Conservation (phyloP, 1,140 invertebrate species). For the Lepidostoma basale region DNA sequence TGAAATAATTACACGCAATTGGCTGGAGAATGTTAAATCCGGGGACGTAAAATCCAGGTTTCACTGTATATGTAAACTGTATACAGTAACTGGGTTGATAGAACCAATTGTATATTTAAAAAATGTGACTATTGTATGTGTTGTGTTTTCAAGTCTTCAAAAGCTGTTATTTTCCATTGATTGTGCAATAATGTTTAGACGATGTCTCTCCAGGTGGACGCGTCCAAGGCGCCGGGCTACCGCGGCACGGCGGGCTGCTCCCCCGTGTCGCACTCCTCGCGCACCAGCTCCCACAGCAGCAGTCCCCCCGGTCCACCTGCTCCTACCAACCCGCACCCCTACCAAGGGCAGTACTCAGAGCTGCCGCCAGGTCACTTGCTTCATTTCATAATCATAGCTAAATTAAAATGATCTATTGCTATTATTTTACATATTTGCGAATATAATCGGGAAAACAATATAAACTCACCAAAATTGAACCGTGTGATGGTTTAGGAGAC, state of each 20-base stretch:
- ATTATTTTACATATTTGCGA: too few species aligned
- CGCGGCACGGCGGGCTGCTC: constrained; percentile 72
- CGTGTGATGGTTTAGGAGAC: too few species aligned
- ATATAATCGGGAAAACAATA: too few species aligned
- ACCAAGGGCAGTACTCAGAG: constrained; percentile 46
- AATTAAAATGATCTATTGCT: not conserved
- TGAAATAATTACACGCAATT: too few species aligned
- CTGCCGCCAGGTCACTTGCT: constrained; percentile 40
- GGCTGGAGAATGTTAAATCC: too few species aligned
- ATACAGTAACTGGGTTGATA: not conserved
- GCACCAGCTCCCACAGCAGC: constrained; percentile 56
- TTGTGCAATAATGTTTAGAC: too few species aligned
- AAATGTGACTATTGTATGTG: not conserved
- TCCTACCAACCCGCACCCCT: constrained; percentile 44
- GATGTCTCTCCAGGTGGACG: constrained; percentile 61
- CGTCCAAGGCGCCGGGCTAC: constrained; percentile 82
- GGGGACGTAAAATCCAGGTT: too few species aligned
- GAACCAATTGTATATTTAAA: not conserved
- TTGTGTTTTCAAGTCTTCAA: too few species aligned
- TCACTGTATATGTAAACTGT: too few species aligned
- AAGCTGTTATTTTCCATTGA: too few species aligned
- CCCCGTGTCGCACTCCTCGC: constrained; percentile 70
- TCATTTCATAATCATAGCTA: not conserved
- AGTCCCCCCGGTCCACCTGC: constrained; percentile 52
- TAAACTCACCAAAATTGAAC: too few species aligned